These are phyloP conservation scores for Doryteuthis pealeii DNA, from an alignment of 1,140 invertebrate species.

Conservation along the genomic window DNA sequence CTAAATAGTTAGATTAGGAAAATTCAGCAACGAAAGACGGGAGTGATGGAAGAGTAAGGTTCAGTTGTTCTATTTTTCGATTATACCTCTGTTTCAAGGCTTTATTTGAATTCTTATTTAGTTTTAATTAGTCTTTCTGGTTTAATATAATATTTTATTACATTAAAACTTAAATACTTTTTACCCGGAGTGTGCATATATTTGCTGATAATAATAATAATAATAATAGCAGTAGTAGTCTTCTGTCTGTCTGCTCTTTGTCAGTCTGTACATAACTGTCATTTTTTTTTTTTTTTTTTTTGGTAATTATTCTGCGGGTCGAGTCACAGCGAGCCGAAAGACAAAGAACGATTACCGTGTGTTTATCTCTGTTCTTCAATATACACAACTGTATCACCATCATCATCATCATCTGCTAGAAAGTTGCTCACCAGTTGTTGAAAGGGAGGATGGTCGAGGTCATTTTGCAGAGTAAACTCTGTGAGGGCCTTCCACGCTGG, in stretches of 20 bases:
- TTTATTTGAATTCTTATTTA: too few species aligned
- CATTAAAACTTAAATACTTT: too few species aligned
- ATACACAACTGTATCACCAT: constrained; percentile 39
- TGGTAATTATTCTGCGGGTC: neutral
- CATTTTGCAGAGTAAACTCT: constrained; percentile 91
- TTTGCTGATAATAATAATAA: too few species aligned
- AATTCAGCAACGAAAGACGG: too few species aligned
- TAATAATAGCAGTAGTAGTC: too few species aligned
- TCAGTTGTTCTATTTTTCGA: too few species aligned
- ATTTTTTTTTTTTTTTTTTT: neutral
- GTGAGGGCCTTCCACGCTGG: constrained; percentile 93
- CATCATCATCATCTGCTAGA: constrained; percentile 47
- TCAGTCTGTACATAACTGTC: neutral
- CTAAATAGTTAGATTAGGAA: too few species aligned
- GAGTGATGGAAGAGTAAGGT: too few species aligned
- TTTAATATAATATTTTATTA: too few species aligned
- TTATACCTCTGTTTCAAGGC: too few species aligned
- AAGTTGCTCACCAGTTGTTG: constrained; percentile 85
- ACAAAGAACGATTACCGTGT: constrained; percentile 10
- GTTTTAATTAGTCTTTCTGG: too few species aligned
- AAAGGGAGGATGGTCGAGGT: constrained; percentile 89
- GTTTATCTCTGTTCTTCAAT: constrained; percentile 30
- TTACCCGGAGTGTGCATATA: too few species aligned
- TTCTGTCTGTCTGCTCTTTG: neutral
- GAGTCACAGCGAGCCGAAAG: constrained; percentile 11